phyloP scores from a whole-genome alignment of 2,113 vertebrate genomes.

The Myrmophylax atrothorax region DNA sequence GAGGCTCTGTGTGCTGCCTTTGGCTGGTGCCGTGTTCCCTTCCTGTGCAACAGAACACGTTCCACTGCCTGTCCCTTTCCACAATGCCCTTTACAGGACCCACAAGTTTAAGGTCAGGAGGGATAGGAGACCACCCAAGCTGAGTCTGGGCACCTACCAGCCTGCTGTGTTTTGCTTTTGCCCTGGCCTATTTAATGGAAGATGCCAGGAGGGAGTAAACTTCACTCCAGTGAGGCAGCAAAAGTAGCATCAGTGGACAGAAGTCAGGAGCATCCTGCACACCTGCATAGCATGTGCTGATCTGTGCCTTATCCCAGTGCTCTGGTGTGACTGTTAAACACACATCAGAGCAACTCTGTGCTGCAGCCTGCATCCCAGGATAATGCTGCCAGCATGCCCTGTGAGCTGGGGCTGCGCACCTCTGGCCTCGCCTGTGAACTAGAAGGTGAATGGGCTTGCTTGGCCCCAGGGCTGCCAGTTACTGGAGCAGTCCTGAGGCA shows the following conservation, averaged over 20 bases:
- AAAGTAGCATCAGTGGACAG: neutral
- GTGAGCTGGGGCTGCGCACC: neutral
- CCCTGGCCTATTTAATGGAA: neutral
- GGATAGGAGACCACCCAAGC: neutral
- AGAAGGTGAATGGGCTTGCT: fast-evolving
- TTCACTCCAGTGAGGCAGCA: neutral
- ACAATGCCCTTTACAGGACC: neutral
- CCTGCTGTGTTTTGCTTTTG: neutral
- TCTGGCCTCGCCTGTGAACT: neutral
- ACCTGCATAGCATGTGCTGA: fast-evolving
- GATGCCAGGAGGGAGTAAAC: neutral
- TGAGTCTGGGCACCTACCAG: neutral
- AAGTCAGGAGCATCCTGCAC: neutral
- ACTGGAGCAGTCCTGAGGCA: neutral
- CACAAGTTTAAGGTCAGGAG: neutral
- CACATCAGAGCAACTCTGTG: neutral
- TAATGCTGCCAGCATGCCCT: neutral
- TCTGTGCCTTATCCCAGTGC: fast-evolving
- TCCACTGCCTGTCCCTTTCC: neutral
- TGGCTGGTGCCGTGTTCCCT: neutral
- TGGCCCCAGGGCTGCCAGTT: neutral
- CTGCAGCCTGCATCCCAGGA: neutral
- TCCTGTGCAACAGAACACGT: neutral
- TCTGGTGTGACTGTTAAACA: neutral
- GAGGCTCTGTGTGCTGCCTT: neutral